Percentiles rank a stretch among this genome's conserved stretches.
These are phyloP conservation scores for Montipora capitata DNA, from an alignment of 92 coral and sea anemone species.

Conservation along the genomic window DNA sequence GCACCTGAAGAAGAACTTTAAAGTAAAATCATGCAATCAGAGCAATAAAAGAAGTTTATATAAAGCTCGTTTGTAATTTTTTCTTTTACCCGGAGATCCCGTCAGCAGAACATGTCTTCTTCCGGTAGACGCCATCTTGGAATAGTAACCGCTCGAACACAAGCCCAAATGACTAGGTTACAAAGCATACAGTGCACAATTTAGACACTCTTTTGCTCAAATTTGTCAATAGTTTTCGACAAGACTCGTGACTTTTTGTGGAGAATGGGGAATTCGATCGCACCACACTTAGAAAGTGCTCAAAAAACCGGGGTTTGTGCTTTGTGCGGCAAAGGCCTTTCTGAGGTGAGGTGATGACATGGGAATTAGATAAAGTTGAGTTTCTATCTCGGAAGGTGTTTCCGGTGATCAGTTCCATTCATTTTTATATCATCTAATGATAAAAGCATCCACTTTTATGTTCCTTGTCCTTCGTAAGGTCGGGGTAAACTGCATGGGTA, in stretches of 20 bases:
- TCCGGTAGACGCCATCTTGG: constrained; percentile 72
- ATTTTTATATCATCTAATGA: too few species aligned
- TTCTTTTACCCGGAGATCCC: constrained; percentile 82
- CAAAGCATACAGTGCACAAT: constrained; percentile 23
- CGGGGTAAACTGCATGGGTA: too few species aligned
- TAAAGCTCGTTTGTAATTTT: too few species aligned
- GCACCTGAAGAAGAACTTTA: too few species aligned
- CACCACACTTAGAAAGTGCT: constrained; percentile 95
- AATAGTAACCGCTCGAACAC: constrained; percentile 15
- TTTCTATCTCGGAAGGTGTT: too few species aligned
- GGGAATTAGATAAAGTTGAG: too few species aligned
- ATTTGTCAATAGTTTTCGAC: too few species aligned
- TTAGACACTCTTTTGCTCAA: background rate
- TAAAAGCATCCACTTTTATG: too few species aligned
- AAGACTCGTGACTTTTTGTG: background rate
- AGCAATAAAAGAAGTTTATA: too few species aligned
- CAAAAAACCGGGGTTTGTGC: constrained; percentile 96
- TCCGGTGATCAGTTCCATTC: too few species aligned
- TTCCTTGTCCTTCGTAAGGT: too few species aligned
- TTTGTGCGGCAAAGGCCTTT: constrained; percentile 75
- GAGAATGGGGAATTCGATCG: constrained; percentile 84
- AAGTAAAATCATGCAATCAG: background rate
- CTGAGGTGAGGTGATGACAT: constrained; percentile 69
- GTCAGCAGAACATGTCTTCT: constrained; percentile 78
- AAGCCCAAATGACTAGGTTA: constrained; percentile 35